These are phyloP conservation scores for Chymomyza caudatula DNA, from an alignment of 2,888 invertebrate species.

Conservation along the genomic window DNA sequence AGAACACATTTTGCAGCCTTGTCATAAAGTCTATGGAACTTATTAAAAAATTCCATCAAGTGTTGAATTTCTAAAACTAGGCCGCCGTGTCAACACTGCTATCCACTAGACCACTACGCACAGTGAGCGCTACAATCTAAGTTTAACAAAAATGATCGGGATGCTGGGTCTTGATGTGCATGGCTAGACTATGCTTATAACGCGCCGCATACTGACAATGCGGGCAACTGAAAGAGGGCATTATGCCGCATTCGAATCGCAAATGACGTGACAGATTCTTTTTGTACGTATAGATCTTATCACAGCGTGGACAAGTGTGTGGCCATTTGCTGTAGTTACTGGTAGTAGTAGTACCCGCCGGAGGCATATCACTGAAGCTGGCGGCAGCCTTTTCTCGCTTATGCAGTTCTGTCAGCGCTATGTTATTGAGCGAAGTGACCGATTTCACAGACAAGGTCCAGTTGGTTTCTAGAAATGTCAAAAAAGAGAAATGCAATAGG, in stretches of 20 bases:
- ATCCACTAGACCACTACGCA: no score
- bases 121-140: no score
- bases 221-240: slow-evolving; percentile 80
- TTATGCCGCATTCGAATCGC: slow-evolving; percentile 81
- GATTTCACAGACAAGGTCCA: slow-evolving; percentile 76
- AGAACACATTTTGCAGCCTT: no score
- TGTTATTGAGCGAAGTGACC: slow-evolving; percentile 76
- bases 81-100: no score
- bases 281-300: slow-evolving; percentile 81
- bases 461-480: slow-evolving; percentile 65
- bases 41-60: background rate
- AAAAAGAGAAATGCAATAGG: slow-evolving; percentile 32
- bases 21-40: no score
- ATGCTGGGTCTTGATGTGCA: slow-evolving; percentile 78
- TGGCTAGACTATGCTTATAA: slow-evolving; percentile 79
- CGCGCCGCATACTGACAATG: slow-evolving; percentile 80
- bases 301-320: slow-evolving; percentile 80
- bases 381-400: slow-evolving; percentile 2
- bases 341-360: no score
- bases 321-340: no score
- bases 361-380: background rate
- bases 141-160: slow-evolving; percentile 43
- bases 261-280: slow-evolving; percentile 81
- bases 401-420: slow-evolving; percentile 43
- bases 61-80: no score